Evolutionary conservation across 2,797 vertebrate species (phyloP), one percentile per base, ranked within the genome.

Genomic region (Parauchenoglanis punctatus): DNA sequence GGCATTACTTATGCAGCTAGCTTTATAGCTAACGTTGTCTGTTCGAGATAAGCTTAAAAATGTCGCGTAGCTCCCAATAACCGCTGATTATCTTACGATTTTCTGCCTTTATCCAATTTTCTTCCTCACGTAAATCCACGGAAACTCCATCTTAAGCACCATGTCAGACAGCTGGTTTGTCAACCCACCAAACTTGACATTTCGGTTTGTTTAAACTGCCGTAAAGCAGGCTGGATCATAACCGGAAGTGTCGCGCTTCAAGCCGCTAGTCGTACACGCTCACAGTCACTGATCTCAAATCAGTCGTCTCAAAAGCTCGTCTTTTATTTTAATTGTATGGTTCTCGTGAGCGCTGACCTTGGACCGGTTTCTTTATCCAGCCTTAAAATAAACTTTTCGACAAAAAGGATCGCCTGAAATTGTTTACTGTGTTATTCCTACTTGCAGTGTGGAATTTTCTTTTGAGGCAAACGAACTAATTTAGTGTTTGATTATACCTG

Each of bases 201-300:
- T 93, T 93, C 90, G 91, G 90, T 90, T 91, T 92, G 83, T 88
- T 85, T 89, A 88, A 35, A 87, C 85, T 92, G 90, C 82, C 93
- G 94, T 92, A 92, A 94, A 93, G 88, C 46, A 52, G 44, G 81
- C 80, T 78, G 78, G 63, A 49, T 31, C 8, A 35, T 5, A 25
- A 89, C 89, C 93, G 93, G 93, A 94, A 95, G 78, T 94, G 94
- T 93, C 89, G 91, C 56, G 77, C 63, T 63, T 35, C 40, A 49
- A 7, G 65, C 10, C 52, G 31, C 46, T 1, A 54, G 83, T 13
- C 65, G 87, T 8, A 15, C 25, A 40, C 25, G 75, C 7, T n/a
- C 28, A 1, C 49, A 77, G 23, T 7, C 11, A 3, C 83, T 83
- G 89, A 49, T 80, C 73, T 85, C 3, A 65, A 15, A 84, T 61